Evolutionary conservation across 2,797 vertebrate genomes (phyloP).

Genomic region (Periophthalmus magnuspinnatus): DNA sequence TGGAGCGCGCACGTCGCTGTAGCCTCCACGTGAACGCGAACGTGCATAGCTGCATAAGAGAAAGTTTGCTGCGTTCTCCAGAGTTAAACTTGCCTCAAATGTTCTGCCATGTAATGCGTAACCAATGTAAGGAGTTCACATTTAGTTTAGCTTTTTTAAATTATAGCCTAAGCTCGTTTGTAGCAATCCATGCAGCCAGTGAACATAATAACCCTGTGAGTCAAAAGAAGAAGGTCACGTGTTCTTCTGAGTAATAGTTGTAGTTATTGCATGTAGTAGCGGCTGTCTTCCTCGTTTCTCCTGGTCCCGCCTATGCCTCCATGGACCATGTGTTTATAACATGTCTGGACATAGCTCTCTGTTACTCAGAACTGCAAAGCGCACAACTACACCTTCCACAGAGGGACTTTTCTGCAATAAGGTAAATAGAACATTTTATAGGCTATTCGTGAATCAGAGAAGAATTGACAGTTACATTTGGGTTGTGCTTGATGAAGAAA

Average conservation of each 20-base stretch:
- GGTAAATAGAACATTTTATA: constrained; percentile 16
- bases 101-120: neutral
- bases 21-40: constrained; percentile 42
- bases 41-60: constrained; percentile 46
- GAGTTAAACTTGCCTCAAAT: constrained; percentile 49
- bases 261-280: neutral
- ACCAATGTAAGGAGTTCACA: neutral
- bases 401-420: constrained; percentile 6
- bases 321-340: constrained; percentile 32
- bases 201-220: neutral
- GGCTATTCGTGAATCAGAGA: neutral
- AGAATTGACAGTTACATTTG: neutral
- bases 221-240: neutral
- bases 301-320: constrained; percentile 21
- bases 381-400: constrained; percentile 27
- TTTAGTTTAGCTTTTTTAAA: too few relatives aligned
- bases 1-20: constrained; percentile 62
- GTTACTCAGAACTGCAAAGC: constrained; percentile 1
- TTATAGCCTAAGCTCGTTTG: neutral
- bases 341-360: constrained; percentile 73
- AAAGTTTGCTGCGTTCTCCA: constrained; percentile 47
- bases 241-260: neutral
- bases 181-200: neutral
- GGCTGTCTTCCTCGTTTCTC: neutral
- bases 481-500: neutral